These are phyloP conservation scores for Drosophila repletoides DNA, from an alignment of 1,140 invertebrate species.

Conservation along the genomic window DNA sequence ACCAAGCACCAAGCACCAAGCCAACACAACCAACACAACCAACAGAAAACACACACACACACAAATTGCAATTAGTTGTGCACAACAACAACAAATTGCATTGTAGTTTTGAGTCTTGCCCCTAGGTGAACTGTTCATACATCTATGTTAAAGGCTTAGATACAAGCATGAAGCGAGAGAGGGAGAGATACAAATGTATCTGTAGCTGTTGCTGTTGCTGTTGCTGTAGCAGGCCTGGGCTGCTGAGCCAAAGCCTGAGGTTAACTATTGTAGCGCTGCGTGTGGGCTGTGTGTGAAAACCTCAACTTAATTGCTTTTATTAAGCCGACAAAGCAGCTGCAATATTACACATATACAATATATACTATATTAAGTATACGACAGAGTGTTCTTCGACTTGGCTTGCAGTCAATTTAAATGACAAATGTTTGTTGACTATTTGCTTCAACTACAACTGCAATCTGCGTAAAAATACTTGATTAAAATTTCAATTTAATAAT, in stretches of 20 bases:
- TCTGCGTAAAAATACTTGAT: no score
- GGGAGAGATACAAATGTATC: not conserved
- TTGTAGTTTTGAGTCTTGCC: conserved; percentile 36
- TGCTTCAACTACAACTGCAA: no score
- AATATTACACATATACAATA: no score
- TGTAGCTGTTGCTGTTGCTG: not conserved
- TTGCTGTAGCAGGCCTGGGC: no score
- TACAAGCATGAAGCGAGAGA: not conserved
- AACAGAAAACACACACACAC: not conserved
- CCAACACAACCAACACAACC: no score
- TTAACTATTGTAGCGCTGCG: conserved; percentile 4
- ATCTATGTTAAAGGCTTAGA: not conserved
- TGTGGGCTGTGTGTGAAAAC: conserved; percentile 40
- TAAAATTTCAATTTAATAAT: no score
- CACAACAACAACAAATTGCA: conserved; percentile 50
- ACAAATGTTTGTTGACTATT: no score
- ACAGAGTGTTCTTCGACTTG: conserved; percentile 4
- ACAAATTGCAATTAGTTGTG: conserved; percentile 71
- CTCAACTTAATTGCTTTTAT: conserved; percentile 71
- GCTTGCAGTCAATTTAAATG: conserved; percentile 12
- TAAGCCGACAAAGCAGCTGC: conserved; percentile 71
- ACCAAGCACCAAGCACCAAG: no score
- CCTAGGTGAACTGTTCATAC: conserved; percentile 45
- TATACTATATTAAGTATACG: conserved; percentile 70
- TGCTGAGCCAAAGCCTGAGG: conserved; percentile 14